Conservation (phyloP, 2,888 invertebrate genomes). For the Phania funesta region DNA sequence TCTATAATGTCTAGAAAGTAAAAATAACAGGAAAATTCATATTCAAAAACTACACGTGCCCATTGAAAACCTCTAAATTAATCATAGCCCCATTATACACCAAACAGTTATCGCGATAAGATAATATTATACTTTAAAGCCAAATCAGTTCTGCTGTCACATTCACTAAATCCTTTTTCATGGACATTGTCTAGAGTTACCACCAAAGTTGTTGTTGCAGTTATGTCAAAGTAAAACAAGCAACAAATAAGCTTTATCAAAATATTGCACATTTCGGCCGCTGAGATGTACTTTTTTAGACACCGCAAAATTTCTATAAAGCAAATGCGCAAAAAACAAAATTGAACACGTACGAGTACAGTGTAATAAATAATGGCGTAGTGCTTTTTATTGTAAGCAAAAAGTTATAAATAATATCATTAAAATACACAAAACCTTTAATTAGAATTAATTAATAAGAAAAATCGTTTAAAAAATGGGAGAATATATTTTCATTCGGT, state of each 20-base stretch:
- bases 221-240: conserved; percentile 39
- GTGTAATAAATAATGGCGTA: too few relatives aligned
- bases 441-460: too few relatives aligned
- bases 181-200: not conserved
- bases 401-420: too few relatives aligned
- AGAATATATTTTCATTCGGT: too few relatives aligned
- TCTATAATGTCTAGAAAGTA: too few relatives aligned
- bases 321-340: conserved; percentile 32
- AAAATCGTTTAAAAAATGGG: too few relatives aligned
- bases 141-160: conserved; percentile 26
- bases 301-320: not conserved
- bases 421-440: too few relatives aligned
- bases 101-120: not conserved
- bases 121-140: not conserved
- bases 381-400: too few relatives aligned
- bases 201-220: not conserved
- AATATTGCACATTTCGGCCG: not conserved
- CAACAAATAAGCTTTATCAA: conserved; percentile 47
- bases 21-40: too few relatives aligned
- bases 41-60: too few relatives aligned
- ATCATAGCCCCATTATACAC: not conserved
- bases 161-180: conserved; percentile 28
- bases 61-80: too few relatives aligned
- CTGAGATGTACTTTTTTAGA: not conserved
- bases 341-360: not conserved